Evolutionary conservation across 2,797 vertebrate genomes (phyloP), one percentile per base, ranked within the genome.

Genomic region (Lagocephalus sceleratus): DNA sequence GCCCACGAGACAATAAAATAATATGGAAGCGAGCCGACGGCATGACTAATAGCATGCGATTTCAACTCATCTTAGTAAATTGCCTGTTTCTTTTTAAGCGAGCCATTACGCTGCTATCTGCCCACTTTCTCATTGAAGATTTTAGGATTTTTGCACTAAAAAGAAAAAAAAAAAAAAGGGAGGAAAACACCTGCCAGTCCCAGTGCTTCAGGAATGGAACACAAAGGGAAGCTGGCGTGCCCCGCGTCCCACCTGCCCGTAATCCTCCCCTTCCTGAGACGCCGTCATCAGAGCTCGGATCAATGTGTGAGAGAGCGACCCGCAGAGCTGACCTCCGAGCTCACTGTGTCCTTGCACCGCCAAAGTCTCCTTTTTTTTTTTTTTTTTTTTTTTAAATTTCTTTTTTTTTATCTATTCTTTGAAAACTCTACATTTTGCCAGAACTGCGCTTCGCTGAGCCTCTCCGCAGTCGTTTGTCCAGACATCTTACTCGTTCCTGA

Each of bases 21-120:
- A 72, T 76, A 87, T 88, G 85, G 73, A 87, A 88, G 89, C 84
- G 76, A 88, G 83, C 66, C 56, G 56, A 69, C 73, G 73, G 75
- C 71, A 81, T 84, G 81, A 86, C 81, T 86, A 87, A 89, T 88
- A 81, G 78, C 71, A 57, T 69, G 61, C 65, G 61, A 78, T 88
- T 82, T 75, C 80, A 15, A 51, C 62, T 55, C 68, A 72, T 84
- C 74, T 78, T 71, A 68, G 73, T 63, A 54, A 79, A 86, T 81
- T 63, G 61, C 54, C 70, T 57, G 75, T 72, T 35, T 79, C 78
- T 60, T 68, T 83, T 74, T 75, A 82, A 87, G 78, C 78, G 78
- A 85, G 77, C 72, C 79, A 82, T 89, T 86, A 85, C 83, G 70
- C 62, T 74, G 79, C 78, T 87, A 83, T 85, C 87, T 87, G 76